Conservation (phyloP, 2,888 invertebrate species). For the Pandemis cinnamomeana region DNA sequence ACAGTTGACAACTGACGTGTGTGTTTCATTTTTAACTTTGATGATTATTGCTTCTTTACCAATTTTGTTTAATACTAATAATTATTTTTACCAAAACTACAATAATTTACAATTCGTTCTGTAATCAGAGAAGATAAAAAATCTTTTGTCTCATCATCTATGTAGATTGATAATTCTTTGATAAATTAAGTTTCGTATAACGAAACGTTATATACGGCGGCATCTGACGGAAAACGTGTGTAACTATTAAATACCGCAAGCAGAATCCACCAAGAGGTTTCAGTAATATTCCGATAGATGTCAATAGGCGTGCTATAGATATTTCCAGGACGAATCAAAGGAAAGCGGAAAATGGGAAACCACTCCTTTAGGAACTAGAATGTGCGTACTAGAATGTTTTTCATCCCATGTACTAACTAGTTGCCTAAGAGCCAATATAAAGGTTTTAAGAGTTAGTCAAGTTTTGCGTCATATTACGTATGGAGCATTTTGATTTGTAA, state of each 20-base stretch:
- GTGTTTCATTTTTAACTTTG: not conserved
- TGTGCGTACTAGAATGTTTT: not conserved
- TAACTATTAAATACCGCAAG: not conserved
- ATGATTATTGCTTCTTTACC: too few relatives aligned
- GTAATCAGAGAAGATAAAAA: not conserved
- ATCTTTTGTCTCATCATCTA: too few relatives aligned
- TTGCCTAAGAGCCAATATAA: not conserved
- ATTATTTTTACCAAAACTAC: too few relatives aligned
- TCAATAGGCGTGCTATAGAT: not conserved
- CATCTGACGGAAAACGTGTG: slow-evolving; percentile 12
- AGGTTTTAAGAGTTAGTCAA: not conserved
- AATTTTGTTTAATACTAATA: too few relatives aligned
- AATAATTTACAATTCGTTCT: too few relatives aligned
- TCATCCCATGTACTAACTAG: not conserved
- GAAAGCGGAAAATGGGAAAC: slow-evolving; percentile 15
- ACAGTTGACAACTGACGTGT: slow-evolving; percentile 27
- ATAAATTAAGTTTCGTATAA: slow-evolving; percentile 1
- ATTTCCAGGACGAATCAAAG: slow-evolving; percentile 4
- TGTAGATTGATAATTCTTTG: too few relatives aligned
- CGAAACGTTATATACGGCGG: not conserved
- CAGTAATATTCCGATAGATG: slow-evolving; percentile 17
- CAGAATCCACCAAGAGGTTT: not conserved
- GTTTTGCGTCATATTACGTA: slow-evolving; percentile 2
- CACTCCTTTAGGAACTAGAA: not conserved
- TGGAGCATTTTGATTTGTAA: slow-evolving; percentile 15